Percentiles rank a stretch among this genome's conserved stretches.
Conservation (phyloP, 2,113 vertebrate species). For the Syngnathus floridae region DNA sequence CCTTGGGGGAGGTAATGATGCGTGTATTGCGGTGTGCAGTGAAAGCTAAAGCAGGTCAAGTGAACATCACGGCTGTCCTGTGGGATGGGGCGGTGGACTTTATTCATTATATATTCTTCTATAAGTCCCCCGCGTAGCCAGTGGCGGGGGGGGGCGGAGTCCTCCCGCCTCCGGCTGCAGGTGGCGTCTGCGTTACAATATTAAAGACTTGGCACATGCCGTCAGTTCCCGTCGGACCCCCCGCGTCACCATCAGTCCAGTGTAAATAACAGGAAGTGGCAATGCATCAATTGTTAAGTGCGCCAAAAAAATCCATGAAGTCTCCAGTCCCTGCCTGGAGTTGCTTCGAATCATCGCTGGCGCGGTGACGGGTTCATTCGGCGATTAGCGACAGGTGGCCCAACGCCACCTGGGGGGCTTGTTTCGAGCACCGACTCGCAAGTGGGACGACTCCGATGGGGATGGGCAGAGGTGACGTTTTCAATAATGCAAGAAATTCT, state of each 20-base stretch:
- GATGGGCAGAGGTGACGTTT: background rate
- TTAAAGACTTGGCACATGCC: slow-evolving; percentile 73
- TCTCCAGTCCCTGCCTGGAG: slow-evolving; percentile 23
- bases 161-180: slow-evolving; percentile 69
- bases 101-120: slow-evolving; percentile 52
- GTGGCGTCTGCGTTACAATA: slow-evolving; percentile 75
- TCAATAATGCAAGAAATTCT: background rate
- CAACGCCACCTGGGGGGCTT: slow-evolving; percentile 53
- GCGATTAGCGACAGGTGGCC: slow-evolving; percentile 73
- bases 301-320: slow-evolving; percentile 73
- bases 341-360: slow-evolving; percentile 61
- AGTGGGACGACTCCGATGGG: background rate
- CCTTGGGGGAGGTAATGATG: slow-evolving; percentile 32
- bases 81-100: slow-evolving; percentile 39
- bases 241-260: slow-evolving; percentile 75
- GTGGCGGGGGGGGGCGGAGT: background rate
- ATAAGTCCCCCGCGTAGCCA: background rate
- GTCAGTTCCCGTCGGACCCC: slow-evolving; percentile 42
- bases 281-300: slow-evolving; percentile 89
- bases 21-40: slow-evolving; percentile 42
- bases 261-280: slow-evolving; percentile 89
- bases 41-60: slow-evolving; percentile 67
- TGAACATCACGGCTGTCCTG: slow-evolving; percentile 56
- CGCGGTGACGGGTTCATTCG: slow-evolving; percentile 54
- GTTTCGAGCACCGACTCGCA: slow-evolving; percentile 44